phyloP scores from a whole-genome alignment of 1,140 invertebrate species.

The Pinna nobilis region DNA sequence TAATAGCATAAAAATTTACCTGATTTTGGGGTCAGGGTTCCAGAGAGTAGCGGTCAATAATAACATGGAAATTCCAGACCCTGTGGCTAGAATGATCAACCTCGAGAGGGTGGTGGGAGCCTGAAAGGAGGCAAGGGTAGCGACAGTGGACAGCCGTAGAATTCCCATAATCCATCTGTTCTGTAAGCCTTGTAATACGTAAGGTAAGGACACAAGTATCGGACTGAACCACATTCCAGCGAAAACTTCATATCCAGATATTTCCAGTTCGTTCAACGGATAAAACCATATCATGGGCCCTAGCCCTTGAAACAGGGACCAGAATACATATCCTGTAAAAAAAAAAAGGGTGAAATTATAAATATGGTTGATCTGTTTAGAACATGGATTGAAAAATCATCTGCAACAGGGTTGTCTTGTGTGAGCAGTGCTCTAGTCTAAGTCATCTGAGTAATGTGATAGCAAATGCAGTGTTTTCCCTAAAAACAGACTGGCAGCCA shows the following conservation, averaged over 20 bases:
- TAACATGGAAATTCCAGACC: constrained; percentile 63
- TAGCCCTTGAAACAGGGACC: constrained; percentile 73
- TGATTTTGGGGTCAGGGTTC: constrained; percentile 57
- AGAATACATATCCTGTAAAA: constrained; percentile 72
- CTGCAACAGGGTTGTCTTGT: too few relatives aligned
- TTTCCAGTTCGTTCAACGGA: constrained; percentile 74
- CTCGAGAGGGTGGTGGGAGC: constrained; percentile 65
- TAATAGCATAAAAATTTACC: constrained; percentile 40
- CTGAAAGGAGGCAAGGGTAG: constrained; percentile 69
- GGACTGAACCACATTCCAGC: constrained; percentile 67
- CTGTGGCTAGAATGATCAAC: constrained; percentile 64
- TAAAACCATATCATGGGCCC: constrained; percentile 76
- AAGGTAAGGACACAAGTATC: constrained; percentile 57
- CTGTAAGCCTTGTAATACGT: constrained; percentile 55
- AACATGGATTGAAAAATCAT: too few relatives aligned
- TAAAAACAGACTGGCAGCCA: too few relatives aligned
- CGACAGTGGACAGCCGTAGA: constrained; percentile 61
- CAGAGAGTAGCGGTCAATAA: constrained; percentile 67
- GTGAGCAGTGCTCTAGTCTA: too few relatives aligned
- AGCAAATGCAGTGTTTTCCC: too few relatives aligned
- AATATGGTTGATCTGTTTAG: neutral
- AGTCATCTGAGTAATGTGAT: too few relatives aligned
- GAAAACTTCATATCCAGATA: constrained; percentile 74
- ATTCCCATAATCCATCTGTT: constrained; percentile 55
- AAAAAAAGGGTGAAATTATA: neutral